Evolutionary conservation across 1,140 invertebrate species (phyloP), one percentile per base, ranked within the genome.

Genomic region (Heliconius congener): DNA sequence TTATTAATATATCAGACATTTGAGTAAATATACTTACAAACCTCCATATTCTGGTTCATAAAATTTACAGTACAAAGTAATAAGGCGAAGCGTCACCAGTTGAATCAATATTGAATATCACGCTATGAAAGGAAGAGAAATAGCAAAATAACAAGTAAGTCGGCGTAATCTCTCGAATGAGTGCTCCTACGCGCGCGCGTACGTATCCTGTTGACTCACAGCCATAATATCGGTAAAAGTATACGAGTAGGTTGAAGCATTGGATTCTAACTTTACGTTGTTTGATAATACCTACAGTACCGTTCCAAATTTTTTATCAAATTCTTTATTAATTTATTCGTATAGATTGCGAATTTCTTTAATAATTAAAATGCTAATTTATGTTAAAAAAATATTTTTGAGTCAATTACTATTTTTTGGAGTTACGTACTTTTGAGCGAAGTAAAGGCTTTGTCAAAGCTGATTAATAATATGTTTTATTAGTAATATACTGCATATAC

Each of bases 171-270:
- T 76, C 76, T 76, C 73, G 79, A 76, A 81, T 81, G 79, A 81
- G 76, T 75, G 81, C 75, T 75, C 82, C 80, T 81, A 83, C 82
- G 23, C 23, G 23, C 23, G 80, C 79, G 71, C 80, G 46, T 79
- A 79, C 57, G 73, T 83, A 85, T 85, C 82, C 84, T 81, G 84
- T 83, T 85, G 83, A 85, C 77, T 85, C 84, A 85, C 76, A 79
- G 71, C 79, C 55, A 74, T 82, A 79, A 84, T 84, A 80, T 83
- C 79, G 50, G 60, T 76, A 76, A 78, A 79, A 73, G 76, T 72
- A 81, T 74, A 30, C 30, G 70, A 76, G 75, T 73, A 27, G 74
- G 23, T 81, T 74, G 71, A 81, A 72, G 57, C 77, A 77, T 30
- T 60, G 4, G 60, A 81, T 73, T 77, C 57, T 70, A 70, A 74